A percentile compares a stretch with the other conserved stretches of the same genome.
These are phyloP conservation scores for Cochlearius cochlearius DNA, from an alignment of 2,113 vertebrate genomes.

Conservation along the genomic window DNA sequence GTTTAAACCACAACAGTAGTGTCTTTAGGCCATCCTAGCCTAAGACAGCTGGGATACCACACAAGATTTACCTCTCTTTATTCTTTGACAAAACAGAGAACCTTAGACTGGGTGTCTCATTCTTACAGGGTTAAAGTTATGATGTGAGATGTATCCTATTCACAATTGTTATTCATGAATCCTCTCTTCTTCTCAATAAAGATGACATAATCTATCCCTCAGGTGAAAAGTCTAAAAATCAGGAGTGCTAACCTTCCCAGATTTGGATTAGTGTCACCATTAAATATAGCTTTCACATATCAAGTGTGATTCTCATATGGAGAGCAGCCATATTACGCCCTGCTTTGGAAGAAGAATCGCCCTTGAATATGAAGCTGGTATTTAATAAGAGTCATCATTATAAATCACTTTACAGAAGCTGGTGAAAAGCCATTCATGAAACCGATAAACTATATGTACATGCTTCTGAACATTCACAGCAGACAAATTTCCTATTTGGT, in stretches of 20 bases:
- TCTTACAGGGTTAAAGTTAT: not conserved
- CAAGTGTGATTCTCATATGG: not conserved
- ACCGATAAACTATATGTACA: not conserved
- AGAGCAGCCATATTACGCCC: not conserved
- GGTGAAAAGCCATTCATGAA: not conserved
- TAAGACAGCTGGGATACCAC: not conserved
- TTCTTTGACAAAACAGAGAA: not conserved
- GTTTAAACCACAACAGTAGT: not conserved
- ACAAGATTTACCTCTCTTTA: not conserved
- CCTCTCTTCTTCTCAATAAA: not conserved
- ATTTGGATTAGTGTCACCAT: not conserved
- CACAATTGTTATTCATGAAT: not conserved
- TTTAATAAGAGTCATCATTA: slow-evolving; percentile 4
- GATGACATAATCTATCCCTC: not conserved
- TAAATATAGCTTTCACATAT: not conserved
- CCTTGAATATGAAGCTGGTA: not conserved
- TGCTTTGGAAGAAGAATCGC: not conserved
- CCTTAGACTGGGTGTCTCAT: not conserved
- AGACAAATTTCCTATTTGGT: not conserved
- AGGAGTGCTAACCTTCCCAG: not conserved
- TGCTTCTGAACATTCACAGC: not conserved
- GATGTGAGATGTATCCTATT: not conserved
- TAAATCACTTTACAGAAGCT: slow-evolving; percentile 18
- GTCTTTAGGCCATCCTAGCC: not conserved
- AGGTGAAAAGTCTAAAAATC: not conserved